phyloP scores from a whole-genome alignment of 2,113 vertebrate species.

The Mola mola region DNA sequence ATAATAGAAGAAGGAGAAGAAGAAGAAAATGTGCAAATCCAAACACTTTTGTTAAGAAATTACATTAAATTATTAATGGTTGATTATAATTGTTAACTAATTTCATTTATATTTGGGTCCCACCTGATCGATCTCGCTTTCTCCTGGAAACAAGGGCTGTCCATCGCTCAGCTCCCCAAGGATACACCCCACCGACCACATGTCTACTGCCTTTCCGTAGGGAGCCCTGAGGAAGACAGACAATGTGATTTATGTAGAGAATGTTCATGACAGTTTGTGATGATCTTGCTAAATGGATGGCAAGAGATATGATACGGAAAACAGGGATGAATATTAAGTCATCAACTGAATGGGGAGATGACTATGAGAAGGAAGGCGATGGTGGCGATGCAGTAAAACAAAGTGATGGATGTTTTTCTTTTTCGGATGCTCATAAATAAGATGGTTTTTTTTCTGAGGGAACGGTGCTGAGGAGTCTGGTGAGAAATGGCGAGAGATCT shows the following conservation, averaged over 20 bases:
- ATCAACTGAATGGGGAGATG: neutral
- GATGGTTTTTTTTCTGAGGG: conserved; percentile 46
- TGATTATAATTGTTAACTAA: too few relatives aligned
- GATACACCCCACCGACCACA: conserved; percentile 99
- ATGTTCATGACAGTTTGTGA: neutral
- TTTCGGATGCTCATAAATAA: conserved; percentile 18
- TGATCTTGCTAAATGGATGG: neutral
- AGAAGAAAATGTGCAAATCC: too few relatives aligned
- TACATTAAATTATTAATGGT: too few relatives aligned
- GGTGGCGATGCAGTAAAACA: neutral
- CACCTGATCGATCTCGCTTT: conserved; percentile 96
- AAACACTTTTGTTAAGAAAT: too few relatives aligned
- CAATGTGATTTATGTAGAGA: neutral
- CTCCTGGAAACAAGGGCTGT: conserved; percentile 97
- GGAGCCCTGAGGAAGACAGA: conserved; percentile 84
- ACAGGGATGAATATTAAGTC: conserved; percentile 1
- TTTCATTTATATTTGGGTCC: conserved; percentile 12
- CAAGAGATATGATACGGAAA: conserved; percentile 5
- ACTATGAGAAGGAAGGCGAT: neutral
- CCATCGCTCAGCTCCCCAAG: conserved; percentile 97
- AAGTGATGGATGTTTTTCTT: conserved; percentile 19
- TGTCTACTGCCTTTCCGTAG: conserved; percentile 98
- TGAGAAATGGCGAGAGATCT: conserved; percentile 70
- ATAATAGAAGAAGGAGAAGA: too few relatives aligned
- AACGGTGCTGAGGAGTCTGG: conserved; percentile 51